These are phyloP conservation scores for Xiphydria camelus DNA, from an alignment of 2,888 invertebrate genomes.

Conservation along the genomic window DNA sequence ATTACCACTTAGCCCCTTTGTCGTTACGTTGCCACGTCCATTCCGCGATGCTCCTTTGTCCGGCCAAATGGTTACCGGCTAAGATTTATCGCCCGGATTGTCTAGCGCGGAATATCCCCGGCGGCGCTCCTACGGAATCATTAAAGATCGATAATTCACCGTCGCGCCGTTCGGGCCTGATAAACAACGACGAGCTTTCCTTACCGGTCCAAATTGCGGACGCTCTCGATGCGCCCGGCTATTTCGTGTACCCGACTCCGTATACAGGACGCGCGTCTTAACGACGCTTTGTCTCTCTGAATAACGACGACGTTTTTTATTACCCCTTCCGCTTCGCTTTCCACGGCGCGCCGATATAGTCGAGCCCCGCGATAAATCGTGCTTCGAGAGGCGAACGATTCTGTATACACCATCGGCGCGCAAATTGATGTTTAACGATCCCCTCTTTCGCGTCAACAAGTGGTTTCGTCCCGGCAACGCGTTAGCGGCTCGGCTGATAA, in stretches of 20 bases:
- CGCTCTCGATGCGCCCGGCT: too few relatives aligned
- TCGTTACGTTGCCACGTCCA: constrained; percentile 36
- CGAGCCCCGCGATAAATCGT: too few relatives aligned
- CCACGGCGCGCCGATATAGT: too few relatives aligned
- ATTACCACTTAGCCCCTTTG: constrained; percentile 50
- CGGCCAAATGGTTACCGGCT: constrained; percentile 29
- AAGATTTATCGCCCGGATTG: constrained; percentile 47
- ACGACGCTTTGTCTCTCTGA: too few relatives aligned
- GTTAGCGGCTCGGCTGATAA: constrained; percentile 16
- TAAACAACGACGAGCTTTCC: neutral
- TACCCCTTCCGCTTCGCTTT: too few relatives aligned
- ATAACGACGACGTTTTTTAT: too few relatives aligned
- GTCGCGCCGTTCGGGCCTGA: neutral
- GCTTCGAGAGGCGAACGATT: too few relatives aligned
- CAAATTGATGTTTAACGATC: constrained; percentile 29
- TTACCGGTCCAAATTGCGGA: neutral
- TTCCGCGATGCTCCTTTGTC: constrained; percentile 37
- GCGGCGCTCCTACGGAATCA: constrained; percentile 29
- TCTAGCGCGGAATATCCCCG: constrained; percentile 28
- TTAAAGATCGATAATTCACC: constrained; percentile 49
- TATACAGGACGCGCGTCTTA: too few relatives aligned
- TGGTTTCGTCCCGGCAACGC: constrained; percentile 12
- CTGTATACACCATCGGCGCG: constrained; percentile 11
- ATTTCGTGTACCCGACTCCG: too few relatives aligned
- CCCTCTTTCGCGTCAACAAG: constrained; percentile 25